Evolutionary conservation across 2,888 invertebrate genomes (phyloP), one percentile per base, ranked within the genome.

Genomic region (Hyles lineata): DNA sequence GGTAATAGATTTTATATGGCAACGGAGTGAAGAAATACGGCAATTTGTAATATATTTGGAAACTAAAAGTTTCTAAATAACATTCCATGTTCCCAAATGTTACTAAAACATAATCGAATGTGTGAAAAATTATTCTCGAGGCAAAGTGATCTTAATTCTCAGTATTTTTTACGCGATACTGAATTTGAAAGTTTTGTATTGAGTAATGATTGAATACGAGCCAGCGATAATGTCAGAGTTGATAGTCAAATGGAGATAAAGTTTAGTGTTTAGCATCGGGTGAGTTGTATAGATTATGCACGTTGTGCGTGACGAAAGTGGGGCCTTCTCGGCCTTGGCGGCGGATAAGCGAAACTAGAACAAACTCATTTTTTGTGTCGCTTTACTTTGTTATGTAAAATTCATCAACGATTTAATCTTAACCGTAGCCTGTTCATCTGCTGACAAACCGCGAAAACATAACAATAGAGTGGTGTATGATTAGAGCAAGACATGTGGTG

Each of bases 251-350:
- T 55, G n/a, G 55, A 17, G 55, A 55, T 55, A 43, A 55, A n/a
- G n/a, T 55, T n/a, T 55, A 55, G 55, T n/a, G 15, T 55, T 70
- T 29, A 52, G 11, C 11, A 25, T 29, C 52, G 2, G 6, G 52
- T 71, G 43, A 21, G 59, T 43, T 35, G 82, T 78, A 81, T 77
- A 23, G 70, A 70, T 23, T 78, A 74, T 77, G 76, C 79, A 79
- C 81, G 81, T 74, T 70, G 78, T 73, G 80, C 83, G 84, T 85
- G 85, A 84, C 86, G 85, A 89, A 89, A 87, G 83, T 78, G 84
- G 83, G 83, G 87, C 86, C 86, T 83, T 81, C 77, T 78, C 84
- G 86, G 85, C 90, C 88, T 89, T 89, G 89, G 79, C 74, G 76
- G 74, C 78, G 80, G 79, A 77, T 77, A 78, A 80, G 50, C 69